A percentile compares a stretch with the other conserved stretches of the same genome.
phyloP scores from a whole-genome alignment of 2,888 invertebrate species.

The Orthonevra nobilis region DNA sequence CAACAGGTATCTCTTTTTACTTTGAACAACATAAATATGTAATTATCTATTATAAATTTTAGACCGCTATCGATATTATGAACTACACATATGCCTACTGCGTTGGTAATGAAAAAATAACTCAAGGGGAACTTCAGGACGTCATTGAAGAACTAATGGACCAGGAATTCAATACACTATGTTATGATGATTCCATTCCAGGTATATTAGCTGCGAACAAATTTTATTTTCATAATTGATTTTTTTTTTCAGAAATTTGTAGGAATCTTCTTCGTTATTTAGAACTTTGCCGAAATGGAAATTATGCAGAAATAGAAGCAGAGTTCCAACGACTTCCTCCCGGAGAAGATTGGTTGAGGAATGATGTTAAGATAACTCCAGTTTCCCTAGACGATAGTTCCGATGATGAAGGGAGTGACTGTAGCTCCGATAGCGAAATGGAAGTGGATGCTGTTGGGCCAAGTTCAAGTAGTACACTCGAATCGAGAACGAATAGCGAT shows the following conservation, averaged over 20 bases:
- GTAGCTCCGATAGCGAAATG: constrained; percentile 76
- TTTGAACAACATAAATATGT: not conserved
- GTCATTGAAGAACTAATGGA: constrained; percentile 87
- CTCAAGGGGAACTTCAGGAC: constrained; percentile 83
- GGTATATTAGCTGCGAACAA: constrained; percentile 78
- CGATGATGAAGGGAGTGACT: constrained; percentile 76
- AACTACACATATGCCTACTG: constrained; percentile 85
- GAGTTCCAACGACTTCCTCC: constrained; percentile 84
- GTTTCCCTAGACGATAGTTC: constrained; percentile 78
- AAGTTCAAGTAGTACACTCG: constrained; percentile 71
- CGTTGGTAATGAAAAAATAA: constrained; percentile 82
- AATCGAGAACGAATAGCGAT: constrained; percentile 72
- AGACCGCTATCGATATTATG: constrained; percentile 85
- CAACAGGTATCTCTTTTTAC: constrained; percentile 81
- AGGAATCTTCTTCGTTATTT: constrained; percentile 82
- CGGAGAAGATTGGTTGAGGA: constrained; percentile 83
- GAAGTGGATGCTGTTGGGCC: constrained; percentile 75
- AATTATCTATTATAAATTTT: constrained; percentile 48
- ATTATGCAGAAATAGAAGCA: constrained; percentile 82
- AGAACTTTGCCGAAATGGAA: constrained; percentile 82
- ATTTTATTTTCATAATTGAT: constrained; percentile 80
- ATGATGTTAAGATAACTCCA: constrained; percentile 80
- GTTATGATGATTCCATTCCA: constrained; percentile 86
- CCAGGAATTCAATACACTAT: constrained; percentile 87
- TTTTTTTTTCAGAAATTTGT: constrained; percentile 82